Evolutionary conservation across 2,888 invertebrate species (phyloP).

Genomic region (Embidobia sp.): DNA sequence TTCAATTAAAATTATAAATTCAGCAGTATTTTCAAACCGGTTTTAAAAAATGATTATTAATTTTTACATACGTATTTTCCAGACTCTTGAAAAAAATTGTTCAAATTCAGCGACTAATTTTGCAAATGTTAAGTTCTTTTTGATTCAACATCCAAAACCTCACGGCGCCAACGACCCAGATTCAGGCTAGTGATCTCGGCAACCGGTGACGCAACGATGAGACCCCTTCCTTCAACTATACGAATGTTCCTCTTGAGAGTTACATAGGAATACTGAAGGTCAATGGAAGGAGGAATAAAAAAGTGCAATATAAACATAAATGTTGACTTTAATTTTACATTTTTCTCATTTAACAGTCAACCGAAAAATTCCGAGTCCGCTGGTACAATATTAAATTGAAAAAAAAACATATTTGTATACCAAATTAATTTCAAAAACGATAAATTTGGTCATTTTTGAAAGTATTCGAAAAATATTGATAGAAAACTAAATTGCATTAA

Average conservation of each 20-base stretch:
- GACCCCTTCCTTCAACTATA: slow-evolving; percentile 64
- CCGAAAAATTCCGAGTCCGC: too few species aligned
- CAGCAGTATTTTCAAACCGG: too few species aligned
- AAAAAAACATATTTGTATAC: too few species aligned
- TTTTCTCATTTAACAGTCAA: too few species aligned
- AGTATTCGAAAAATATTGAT: too few species aligned
- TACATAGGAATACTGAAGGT: slow-evolving; percentile 60
- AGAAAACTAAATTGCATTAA: too few species aligned
- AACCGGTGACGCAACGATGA: slow-evolving; percentile 76
- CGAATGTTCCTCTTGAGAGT: slow-evolving; percentile 59
- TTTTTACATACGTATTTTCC: too few species aligned
- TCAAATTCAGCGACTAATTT: slow-evolving; percentile 10
- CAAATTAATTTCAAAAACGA: too few species aligned
- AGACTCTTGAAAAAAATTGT: neutral
- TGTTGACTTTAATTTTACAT: neutral
- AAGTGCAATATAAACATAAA: slow-evolving; percentile 35
- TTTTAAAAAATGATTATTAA: too few species aligned
- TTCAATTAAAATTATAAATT: too few species aligned
- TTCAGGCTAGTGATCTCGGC: slow-evolving; percentile 76
- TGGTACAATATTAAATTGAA: too few species aligned
- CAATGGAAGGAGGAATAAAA: slow-evolving; percentile 45
- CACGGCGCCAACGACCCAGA: slow-evolving; percentile 76
- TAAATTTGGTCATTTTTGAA: too few species aligned
- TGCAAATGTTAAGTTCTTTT: slow-evolving; percentile 42
- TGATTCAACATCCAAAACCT: slow-evolving; percentile 70